Base-by-base conservation (phyloP, 1,140 invertebrate species). In the Galleria mellonella region DNA sequence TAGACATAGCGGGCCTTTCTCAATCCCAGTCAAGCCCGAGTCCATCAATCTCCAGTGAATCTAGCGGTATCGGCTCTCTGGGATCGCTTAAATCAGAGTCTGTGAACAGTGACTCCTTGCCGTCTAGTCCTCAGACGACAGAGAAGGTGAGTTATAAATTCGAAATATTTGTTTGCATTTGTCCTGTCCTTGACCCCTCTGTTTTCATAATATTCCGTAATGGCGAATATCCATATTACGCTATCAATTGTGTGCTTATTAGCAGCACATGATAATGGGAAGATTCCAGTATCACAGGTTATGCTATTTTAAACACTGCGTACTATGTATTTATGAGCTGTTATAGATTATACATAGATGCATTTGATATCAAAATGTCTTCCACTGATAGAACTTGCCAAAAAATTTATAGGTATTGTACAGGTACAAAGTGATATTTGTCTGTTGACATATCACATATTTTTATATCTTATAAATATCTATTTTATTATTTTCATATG, bases 201-300 rank as follows among this genome's bases (percentile, higher is more conserved):
- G 78, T 85, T 83, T 85, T 85, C 82, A 85, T 85, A 85, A 85
- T 85, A 83, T 78, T 85, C 81, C 71, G 68, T 85, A 83, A 85
- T 85, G 78, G 82, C 82, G 78, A 74, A 74, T 70, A 66, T 73
- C 72, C 72, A 43, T 46, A 56, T 53, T 75, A 72, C 60, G 71
- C 72, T 77, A 78, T 78, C 75, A 75, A 64, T 77, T 62, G 73
- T 79, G 65, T 73, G 63, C 70, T 70, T 64, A 73, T 43, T 68
- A 70, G 63, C 68, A 66, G 69, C 61, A 56, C 53, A 51, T 72
- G 73, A 74, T 75, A 75, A 72, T 70, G 62, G 64, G 75, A 71
- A 66, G 40, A 69, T 74, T 72, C 66, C 32, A 49, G 37, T 35
- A 37, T 43, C 43, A 43, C 17, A 23, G 17, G 17, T 23, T 23